A percentile compares a stretch with the other conserved stretches of the same genome.
Evolutionary conservation across 2,888 invertebrate species (phyloP).

Genomic region (Protodeltote pygarga): DNA sequence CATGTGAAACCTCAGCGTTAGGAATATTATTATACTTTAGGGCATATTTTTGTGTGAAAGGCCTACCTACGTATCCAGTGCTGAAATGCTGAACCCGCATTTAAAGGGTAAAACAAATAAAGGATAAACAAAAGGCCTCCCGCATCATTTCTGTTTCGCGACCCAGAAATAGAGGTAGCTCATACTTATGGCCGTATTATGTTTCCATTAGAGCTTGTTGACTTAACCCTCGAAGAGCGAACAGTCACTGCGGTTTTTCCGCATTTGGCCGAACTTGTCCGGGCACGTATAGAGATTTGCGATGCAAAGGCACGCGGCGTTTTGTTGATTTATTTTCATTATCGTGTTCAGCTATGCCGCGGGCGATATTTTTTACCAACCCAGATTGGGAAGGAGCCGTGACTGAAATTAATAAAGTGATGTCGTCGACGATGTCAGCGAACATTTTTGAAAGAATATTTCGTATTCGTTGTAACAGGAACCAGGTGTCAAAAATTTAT

Average conservation of each 20-base stretch:
- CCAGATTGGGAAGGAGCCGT: conserved; percentile 55
- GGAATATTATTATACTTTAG: not conserved
- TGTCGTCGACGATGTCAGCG: conserved; percentile 26
- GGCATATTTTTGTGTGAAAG: not conserved
- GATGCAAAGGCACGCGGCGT: conserved; percentile 66
- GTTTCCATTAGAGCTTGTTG: conserved; percentile 79
- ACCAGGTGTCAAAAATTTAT: conserved; percentile 27
- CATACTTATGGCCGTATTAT: conserved; percentile 67
- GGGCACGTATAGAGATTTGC: conserved; percentile 66
- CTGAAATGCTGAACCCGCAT: conserved; percentile 57
- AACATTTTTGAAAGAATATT: conserved; percentile 41
- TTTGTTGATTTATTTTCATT: conserved; percentile 73
- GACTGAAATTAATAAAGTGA: conserved; percentile 65
- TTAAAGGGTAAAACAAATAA: conserved; percentile 67
- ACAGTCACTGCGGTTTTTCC: conserved; percentile 58
- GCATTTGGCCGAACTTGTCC: conserved; percentile 47
- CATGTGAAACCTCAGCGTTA: no score
- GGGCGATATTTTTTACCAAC: conserved; percentile 60
- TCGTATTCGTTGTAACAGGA: conserved; percentile 46
- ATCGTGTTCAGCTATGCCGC: conserved; percentile 63
- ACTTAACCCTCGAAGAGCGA: conserved; percentile 70
- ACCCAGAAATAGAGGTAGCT: conserved; percentile 68
- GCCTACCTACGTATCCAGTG: conserved; percentile 29
- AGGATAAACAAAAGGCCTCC: conserved; percentile 66
- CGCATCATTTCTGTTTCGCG: conserved; percentile 72